Percentiles rank a stretch among this genome's conserved stretches.
Evolutionary conservation across 2,113 vertebrate genomes (phyloP).

Genomic region (Tyto alba): DNA sequence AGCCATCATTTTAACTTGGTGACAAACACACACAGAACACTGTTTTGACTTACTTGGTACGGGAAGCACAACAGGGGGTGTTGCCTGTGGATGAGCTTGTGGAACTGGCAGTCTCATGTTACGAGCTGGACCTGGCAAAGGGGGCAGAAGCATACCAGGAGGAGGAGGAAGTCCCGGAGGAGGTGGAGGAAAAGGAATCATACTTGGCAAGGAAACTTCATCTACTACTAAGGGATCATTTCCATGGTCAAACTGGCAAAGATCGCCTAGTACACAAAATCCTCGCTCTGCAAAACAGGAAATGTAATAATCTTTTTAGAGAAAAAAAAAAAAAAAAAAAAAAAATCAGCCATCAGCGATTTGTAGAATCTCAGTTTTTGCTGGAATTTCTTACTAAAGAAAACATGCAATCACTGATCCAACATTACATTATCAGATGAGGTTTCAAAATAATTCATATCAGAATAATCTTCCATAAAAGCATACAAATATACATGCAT

Average conservation of each 20-base stretch:
- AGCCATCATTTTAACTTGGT: not conserved
- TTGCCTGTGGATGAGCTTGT: conserved; percentile 81
- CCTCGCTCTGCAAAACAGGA: conserved; percentile 86
- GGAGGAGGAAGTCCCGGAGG: conserved; percentile 81
- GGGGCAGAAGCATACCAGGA: conserved; percentile 79
- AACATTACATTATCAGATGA: not conserved
- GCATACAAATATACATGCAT: not conserved
- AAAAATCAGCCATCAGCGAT: fast-evolving
- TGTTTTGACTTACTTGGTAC: conserved; percentile 78
- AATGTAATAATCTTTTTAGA: not conserved
- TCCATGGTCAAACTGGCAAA: conserved; percentile 94
- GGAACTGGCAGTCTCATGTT: conserved; percentile 81
- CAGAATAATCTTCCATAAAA: not conserved
- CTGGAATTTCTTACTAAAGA: not conserved
- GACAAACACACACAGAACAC: not conserved
- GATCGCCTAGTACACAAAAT: conserved; percentile 94
- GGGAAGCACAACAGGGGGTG: conserved; percentile 88
- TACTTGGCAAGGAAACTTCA: conserved; percentile 90
- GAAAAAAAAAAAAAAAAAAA: not conserved
- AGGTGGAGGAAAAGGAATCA: conserved; percentile 94
- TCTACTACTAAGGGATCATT: conserved; percentile 93
- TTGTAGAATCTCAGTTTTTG: not conserved
- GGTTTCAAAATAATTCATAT: not conserved
- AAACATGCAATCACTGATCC: not conserved
- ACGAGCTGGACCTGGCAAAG: conserved; percentile 75